A percentile compares a stretch with the other conserved stretches of the same genome.
These are phyloP conservation scores for Meda fulgida DNA, from an alignment of 2,797 vertebrate species.

Conservation along the genomic window DNA sequence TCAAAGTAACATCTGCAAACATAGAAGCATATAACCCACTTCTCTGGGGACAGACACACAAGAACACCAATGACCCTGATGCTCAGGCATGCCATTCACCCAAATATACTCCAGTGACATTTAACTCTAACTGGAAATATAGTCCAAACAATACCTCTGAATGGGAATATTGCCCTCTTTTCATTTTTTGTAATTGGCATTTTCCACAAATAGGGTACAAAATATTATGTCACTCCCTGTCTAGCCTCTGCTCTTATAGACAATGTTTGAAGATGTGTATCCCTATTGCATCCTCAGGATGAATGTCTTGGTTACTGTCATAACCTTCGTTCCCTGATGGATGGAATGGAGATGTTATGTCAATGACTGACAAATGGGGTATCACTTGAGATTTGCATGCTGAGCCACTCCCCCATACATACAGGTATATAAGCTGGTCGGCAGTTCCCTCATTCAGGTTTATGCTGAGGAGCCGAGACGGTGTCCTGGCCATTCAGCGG, in stretches of 20 bases:
- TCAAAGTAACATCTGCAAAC: slow-evolving; percentile 99
- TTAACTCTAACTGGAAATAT: not conserved
- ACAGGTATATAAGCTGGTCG: too few relatives aligned
- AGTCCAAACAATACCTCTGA: not conserved
- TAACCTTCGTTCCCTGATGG: too few relatives aligned
- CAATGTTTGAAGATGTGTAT: not conserved
- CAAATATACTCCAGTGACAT: not conserved
- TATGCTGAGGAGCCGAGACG: too few relatives aligned
- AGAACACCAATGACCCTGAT: slow-evolving; percentile 84
- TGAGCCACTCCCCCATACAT: too few relatives aligned
- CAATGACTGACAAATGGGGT: too few relatives aligned
- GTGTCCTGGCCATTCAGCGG: too few relatives aligned
- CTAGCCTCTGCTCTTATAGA: not conserved
- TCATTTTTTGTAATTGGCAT: not conserved
- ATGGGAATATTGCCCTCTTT: not conserved
- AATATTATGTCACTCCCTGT: not conserved
- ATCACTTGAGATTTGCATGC: too few relatives aligned
- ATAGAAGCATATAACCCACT: slow-evolving; percentile 94
- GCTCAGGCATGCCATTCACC: slow-evolving; percentile 66
- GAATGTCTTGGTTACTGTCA: too few relatives aligned
- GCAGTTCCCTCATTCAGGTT: too few relatives aligned
- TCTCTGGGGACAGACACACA: slow-evolving; percentile 93
- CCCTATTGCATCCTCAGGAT: too few relatives aligned
- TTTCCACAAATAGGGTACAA: not conserved
- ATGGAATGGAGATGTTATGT: too few relatives aligned